These are phyloP conservation scores for Chitala chitala DNA, from an alignment of 2,113 vertebrate genomes.

Conservation along the genomic window DNA sequence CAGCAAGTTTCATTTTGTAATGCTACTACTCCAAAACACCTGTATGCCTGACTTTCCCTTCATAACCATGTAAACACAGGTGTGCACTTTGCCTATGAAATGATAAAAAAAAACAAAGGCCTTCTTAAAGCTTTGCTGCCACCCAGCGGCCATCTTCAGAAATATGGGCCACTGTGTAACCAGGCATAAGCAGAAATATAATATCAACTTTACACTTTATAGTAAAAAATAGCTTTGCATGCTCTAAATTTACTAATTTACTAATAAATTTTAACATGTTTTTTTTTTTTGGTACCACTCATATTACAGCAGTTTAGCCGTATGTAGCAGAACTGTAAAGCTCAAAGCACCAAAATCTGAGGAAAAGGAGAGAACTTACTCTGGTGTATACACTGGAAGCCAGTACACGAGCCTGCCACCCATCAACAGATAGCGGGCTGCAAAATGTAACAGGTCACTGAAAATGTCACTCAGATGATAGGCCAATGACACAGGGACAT, in stretches of 20 bases:
- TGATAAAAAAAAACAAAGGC: not conserved
- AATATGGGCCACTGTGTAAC: not conserved
- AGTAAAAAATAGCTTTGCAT: too few relatives aligned
- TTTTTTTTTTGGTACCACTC: too few relatives aligned
- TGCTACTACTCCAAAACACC: conserved; percentile 29
- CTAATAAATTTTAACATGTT: too few relatives aligned
- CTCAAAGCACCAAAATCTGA: not conserved
- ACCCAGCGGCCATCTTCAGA: not conserved
- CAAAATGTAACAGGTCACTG: conserved; percentile 86
- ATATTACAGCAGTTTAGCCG: too few relatives aligned
- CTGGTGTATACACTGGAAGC: conserved; percentile 87
- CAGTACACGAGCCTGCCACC: conserved; percentile 92
- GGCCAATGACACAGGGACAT: conserved; percentile 78
- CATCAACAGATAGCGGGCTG: conserved; percentile 76
- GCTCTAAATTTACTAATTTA: too few relatives aligned
- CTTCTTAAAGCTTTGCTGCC: not conserved
- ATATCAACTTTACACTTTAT: too few relatives aligned
- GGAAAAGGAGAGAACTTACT: conserved; percentile 71
- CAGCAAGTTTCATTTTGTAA: conserved; percentile 29
- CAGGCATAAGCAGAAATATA: not conserved
- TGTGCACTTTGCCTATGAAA: not conserved
- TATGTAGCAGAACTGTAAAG: not conserved
- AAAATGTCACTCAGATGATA: conserved; percentile 97
- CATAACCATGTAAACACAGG: conserved; percentile 15
- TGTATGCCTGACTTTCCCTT: conserved; percentile 21